Percentiles rank a stretch among this genome's conserved stretches.
These are phyloP conservation scores for Mesoligia furuncula DNA, from an alignment of 2,888 invertebrate genomes.

Conservation along the genomic window DNA sequence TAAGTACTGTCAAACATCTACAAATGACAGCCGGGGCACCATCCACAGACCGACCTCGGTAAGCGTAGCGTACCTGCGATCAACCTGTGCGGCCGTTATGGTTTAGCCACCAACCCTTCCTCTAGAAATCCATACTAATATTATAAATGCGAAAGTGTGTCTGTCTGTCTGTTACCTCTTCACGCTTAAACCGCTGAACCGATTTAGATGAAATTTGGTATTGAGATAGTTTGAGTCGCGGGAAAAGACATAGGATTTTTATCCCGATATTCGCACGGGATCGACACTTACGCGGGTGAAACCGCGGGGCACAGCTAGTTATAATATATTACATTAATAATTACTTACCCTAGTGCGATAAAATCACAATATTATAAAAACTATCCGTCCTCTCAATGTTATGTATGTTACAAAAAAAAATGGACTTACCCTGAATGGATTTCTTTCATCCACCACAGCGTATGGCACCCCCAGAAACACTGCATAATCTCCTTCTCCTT, in stretches of 20 bases:
- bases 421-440: constrained; percentile 51
- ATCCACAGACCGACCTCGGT: not conserved
- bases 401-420: not conserved
- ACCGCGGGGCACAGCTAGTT: no score
- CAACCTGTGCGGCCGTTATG: not conserved
- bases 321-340: not conserved
- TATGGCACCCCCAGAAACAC: constrained; percentile 55
- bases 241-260: no score
- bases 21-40: not conserved
- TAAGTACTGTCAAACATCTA: not conserved
- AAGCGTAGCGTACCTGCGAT: not conserved
- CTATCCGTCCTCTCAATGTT: not conserved
- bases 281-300: no score
- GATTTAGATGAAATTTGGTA: no score
- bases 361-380: not conserved
- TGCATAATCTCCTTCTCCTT: constrained; percentile 31
- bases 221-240: no score
- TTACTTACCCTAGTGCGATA: not conserved
- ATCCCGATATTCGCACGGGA: no score
- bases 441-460: constrained; percentile 50
- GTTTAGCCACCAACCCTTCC: not conserved
- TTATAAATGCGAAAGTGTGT: no score
- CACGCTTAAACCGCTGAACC: no score
- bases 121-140: not conserved
- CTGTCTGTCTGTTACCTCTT: no score